phyloP scores from a whole-genome alignment of 1,140 invertebrate genomes.

The Bombus waltoni region DNA sequence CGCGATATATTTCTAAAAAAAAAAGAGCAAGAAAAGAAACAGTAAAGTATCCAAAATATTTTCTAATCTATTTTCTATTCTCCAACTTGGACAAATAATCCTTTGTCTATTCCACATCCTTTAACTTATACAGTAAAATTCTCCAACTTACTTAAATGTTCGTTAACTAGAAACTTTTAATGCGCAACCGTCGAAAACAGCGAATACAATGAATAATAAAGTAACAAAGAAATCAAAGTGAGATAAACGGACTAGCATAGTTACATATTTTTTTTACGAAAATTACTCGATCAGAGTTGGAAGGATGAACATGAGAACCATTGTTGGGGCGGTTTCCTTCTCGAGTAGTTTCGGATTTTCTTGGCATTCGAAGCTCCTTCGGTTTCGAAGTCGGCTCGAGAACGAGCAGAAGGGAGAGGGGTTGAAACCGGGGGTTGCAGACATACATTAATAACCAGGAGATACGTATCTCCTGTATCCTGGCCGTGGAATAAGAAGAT shows the following conservation, averaged over 20 bases:
- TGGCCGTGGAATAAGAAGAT: slow-evolving; percentile 71
- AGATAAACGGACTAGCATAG: not conserved
- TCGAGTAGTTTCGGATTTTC: slow-evolving; percentile 70
- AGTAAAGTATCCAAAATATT: not conserved
- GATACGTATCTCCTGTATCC: slow-evolving; percentile 76
- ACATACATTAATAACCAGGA: slow-evolving; percentile 81
- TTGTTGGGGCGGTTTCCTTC: slow-evolving; percentile 49
- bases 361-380: slow-evolving; percentile 69
- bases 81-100: not conserved
- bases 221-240: not conserved
- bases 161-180: no score
- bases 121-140: no score
- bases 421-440: slow-evolving; percentile 65
- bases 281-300: not conserved
- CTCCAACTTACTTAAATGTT: no score
- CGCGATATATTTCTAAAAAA: not conserved
- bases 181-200: not conserved
- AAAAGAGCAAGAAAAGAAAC: not conserved
- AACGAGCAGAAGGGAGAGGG: not conserved
- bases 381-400: slow-evolving; percentile 44
- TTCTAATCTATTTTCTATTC: not conserved
- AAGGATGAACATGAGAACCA: slow-evolving; percentile 66
- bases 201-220: not conserved
- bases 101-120: not conserved
- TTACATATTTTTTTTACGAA: not conserved